phyloP scores from a whole-genome alignment of 1,140 invertebrate species.

The Marisa cornuarietis region DNA sequence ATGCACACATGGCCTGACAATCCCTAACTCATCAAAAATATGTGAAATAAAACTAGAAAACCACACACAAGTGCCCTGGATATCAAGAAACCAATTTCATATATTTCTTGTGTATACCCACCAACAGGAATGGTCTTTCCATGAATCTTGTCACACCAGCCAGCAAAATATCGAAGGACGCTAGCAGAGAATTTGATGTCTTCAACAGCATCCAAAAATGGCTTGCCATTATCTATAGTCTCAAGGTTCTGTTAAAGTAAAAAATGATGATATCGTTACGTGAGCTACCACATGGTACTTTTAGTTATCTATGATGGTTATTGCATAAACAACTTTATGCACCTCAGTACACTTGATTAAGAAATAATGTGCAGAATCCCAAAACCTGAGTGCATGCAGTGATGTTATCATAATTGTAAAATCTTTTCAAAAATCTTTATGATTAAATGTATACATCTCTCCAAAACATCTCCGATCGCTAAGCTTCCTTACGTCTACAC shows the following conservation, averaged over 20 bases:
- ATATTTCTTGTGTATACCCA: constrained; percentile 49
- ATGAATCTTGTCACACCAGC: constrained; percentile 88
- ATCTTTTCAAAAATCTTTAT: too few species aligned
- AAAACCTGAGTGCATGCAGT: too few species aligned
- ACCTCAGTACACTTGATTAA: background rate
- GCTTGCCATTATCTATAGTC: constrained; percentile 85
- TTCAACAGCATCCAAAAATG: constrained; percentile 69
- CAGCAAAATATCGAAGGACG: constrained; percentile 79
- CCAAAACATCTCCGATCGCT: too few species aligned
- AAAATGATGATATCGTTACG: too few species aligned
- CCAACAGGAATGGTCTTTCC: constrained; percentile 87
- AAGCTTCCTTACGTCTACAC: too few species aligned
- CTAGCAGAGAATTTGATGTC: constrained; percentile 38
- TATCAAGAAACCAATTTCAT: background rate
- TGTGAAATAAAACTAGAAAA: background rate
- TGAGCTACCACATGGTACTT: too few species aligned
- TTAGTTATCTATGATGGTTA: background rate
- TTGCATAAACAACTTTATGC: background rate
- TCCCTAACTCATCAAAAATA: too few species aligned
- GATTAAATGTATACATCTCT: too few species aligned
- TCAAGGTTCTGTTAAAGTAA: constrained; percentile 45
- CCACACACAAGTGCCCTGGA: background rate
- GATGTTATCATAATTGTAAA: too few species aligned
- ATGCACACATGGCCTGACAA: background rate
- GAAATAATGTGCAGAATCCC: background rate